phyloP scores from a whole-genome alignment of 2,113 vertebrate species.

The Phylloscopus whistleri region DNA sequence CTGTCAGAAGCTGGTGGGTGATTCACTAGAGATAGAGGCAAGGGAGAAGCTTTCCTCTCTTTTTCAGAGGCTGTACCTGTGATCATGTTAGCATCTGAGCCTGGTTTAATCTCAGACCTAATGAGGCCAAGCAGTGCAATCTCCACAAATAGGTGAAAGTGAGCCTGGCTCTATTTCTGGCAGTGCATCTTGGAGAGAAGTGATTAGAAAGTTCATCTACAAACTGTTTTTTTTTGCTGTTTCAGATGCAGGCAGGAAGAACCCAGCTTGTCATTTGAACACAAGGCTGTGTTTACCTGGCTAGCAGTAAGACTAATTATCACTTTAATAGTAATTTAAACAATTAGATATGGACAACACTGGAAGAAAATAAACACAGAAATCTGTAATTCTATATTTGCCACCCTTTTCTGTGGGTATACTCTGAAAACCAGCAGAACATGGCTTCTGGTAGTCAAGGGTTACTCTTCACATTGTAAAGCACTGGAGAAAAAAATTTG shows the following conservation, averaged over 20 bases:
- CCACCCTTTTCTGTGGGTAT: background rate
- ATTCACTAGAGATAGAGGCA: background rate
- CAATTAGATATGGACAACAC: background rate
- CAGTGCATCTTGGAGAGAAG: background rate
- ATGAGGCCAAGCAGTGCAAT: background rate
- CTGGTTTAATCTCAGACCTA: background rate
- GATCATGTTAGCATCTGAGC: background rate
- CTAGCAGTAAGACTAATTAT: background rate
- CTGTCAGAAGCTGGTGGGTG: background rate
- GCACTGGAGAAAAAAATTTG: background rate
- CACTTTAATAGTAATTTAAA: background rate
- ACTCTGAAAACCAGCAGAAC: background rate
- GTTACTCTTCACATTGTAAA: background rate
- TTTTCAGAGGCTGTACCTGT: background rate
- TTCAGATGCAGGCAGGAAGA: background rate
- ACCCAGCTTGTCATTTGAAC: background rate
- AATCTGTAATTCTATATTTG: background rate
- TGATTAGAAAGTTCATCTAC: background rate
- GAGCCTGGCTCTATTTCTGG: background rate
- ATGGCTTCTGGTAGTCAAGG: background rate
- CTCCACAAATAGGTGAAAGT: rapidly evolving
- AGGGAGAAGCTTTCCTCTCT: background rate
- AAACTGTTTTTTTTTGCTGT: background rate
- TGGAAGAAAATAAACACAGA: background rate
- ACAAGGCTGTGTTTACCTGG: background rate